A percentile compares a stretch with the other conserved stretches of the same genome.
These are phyloP conservation scores for Orius insidiosus DNA, from an alignment of 1,140 invertebrate genomes.

Conservation along the genomic window DNA sequence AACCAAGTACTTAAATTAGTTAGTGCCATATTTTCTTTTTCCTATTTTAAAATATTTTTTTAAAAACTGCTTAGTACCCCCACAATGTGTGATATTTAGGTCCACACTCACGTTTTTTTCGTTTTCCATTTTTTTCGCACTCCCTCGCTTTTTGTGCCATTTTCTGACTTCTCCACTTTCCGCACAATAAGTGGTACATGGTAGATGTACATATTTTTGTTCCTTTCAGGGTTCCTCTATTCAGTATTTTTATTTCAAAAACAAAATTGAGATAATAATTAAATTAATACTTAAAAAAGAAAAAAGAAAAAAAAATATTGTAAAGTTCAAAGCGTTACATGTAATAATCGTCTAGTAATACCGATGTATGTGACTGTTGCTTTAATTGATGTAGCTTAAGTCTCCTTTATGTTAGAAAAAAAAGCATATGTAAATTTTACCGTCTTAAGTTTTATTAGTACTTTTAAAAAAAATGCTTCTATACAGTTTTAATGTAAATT, in stretches of 20 bases:
- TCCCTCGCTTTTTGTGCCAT: not conserved
- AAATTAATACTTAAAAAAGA: conserved; percentile 5
- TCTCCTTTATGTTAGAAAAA: conserved; percentile 11
- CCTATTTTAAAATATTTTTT: not conserved
- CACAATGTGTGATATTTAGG: not conserved
- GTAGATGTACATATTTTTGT: not conserved
- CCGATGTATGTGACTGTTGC: conserved; percentile 16
- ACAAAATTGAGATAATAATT: conserved; percentile 15
- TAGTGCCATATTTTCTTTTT: conserved; percentile 14
- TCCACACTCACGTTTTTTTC: conserved; percentile 1
- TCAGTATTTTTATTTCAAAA: conserved; percentile 4
- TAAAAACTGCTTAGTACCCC: not conserved
- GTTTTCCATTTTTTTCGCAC: conserved; percentile 1
- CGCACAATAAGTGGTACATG: not conserved
- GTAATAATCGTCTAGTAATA: conserved; percentile 14
- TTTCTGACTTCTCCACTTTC: not conserved
- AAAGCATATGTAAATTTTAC: conserved; percentile 2
- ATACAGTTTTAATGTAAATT: too few species aligned
- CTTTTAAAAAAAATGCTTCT: too few species aligned
- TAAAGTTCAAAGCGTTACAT: conserved; percentile 11
- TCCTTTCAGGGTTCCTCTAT: conserved; percentile 13
- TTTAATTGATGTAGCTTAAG: conserved; percentile 16
- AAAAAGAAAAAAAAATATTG: conserved; percentile 1
- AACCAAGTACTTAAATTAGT: conserved; percentile 16
- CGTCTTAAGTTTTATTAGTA: too few species aligned